Evolutionary conservation across 2,888 invertebrate species (phyloP), one percentile per base, ranked within the genome.

Genomic region (Geotrupes spiniger): DNA sequence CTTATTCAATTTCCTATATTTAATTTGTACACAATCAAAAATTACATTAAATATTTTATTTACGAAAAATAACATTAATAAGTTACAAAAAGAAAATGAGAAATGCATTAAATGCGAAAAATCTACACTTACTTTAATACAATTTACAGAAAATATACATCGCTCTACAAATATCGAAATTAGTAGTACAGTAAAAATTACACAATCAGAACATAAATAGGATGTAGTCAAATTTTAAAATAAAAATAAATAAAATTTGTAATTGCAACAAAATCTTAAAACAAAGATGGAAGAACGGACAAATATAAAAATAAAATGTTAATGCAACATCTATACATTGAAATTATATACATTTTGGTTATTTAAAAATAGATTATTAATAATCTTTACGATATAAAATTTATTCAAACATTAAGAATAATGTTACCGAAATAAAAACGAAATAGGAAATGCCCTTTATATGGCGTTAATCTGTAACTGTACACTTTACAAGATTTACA

Each of bases 41-140:
- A 21, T 21, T 21, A 21, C 21, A 21, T 21, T 21, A 21, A 21
- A 21, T 21, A 21, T 21, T 21, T 21, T 21, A 21, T 21, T 21
- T 21, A 21, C 6, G 21, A 21, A 21, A 21, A 21, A 33, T 33
- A 33, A 33, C 33, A 8, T 33, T 33, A 51, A 53, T 53, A 51
- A 53, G 45, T 51, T 53, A 57, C 49, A 40, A 46, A 51, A 46
- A 52, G 45, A 54, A 52, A 42, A 48, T 46, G 45, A 46, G 41
- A 54, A 56, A 53, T 44, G 54, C 54, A 51, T 54, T 51, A 53
- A 54, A 57, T 54, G 57, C 54, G 14, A 33, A 33, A 33, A 33
- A 33, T 14, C 6, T 14, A 33, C 33, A 15, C 33, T 33, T 33
- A 15, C 11, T 10, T 10, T 15, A 14, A 15, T 4, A 33, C 33